These are phyloP conservation scores for Poicephalus meyeri DNA, from an alignment of 2,113 vertebrate genomes.

Conservation along the genomic window DNA sequence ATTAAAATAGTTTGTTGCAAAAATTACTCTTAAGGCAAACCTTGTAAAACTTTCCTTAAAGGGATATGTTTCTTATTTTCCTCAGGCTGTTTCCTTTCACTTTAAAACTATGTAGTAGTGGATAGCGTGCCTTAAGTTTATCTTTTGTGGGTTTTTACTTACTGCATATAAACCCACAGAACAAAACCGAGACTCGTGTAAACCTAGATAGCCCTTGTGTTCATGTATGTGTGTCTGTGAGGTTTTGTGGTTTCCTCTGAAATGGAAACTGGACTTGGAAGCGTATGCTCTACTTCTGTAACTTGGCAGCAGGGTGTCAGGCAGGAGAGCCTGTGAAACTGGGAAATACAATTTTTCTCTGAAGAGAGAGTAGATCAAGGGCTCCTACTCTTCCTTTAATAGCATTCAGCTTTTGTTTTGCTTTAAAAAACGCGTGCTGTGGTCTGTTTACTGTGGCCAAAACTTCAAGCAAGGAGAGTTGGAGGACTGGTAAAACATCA, in stretches of 20 bases:
- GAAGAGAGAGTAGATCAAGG: neutral
- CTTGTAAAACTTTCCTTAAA: neutral
- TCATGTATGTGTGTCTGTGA: neutral
- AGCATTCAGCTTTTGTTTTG: neutral
- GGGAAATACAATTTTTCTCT: neutral
- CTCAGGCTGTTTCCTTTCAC: neutral
- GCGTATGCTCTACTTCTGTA: neutral
- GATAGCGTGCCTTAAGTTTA: neutral
- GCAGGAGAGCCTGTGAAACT: neutral
- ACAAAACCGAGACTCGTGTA: neutral
- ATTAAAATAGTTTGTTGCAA: neutral
- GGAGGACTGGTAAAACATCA: neutral
- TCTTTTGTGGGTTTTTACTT: neutral
- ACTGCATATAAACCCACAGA: neutral
- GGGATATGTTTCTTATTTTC: neutral
- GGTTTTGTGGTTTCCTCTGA: constrained; percentile 2
- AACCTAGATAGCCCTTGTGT: neutral
- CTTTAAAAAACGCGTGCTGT: neutral
- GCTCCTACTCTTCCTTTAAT: neutral
- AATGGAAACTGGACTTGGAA: neutral
- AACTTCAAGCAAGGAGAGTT: neutral
- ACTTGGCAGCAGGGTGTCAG: neutral
- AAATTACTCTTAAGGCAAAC: neutral
- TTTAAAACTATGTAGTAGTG: neutral
- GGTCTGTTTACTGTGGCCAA: neutral